Base-by-base conservation (phyloP, 2,888 invertebrate genomes). In the Charanyca ferruginea region DNA sequence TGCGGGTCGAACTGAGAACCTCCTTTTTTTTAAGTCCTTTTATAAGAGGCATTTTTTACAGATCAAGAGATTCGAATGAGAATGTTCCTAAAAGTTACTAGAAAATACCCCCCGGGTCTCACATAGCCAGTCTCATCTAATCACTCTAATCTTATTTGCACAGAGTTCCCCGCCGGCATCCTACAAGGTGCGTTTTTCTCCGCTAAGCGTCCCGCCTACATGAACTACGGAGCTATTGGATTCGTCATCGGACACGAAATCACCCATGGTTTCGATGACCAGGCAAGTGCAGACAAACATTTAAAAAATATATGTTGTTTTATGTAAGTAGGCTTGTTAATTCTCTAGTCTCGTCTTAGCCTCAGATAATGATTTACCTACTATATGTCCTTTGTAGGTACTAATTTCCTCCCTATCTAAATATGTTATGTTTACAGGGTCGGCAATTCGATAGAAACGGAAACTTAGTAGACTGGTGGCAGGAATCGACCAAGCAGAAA, bases 391-490 rank as follows among this genome's bases (percentile, higher is more conserved):
- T 38, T 38, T 38, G 38, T 38, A 16, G 32, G 32, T 38, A 38
- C 16, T 16, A 38, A 38, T 16, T 38, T 16, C 3, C 3, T 16
- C 38, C 13, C 38, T 5, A 38, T 16, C 5, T 16, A 9, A 42
- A 68, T 8, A 6, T 32, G 42, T 61, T 35, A 18, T 66, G 18
- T 62, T 77, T 72, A 18, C 90, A 97, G 96, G 98, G 99, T 58
- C 97, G 99, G 54, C 98, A 98, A 94, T 99, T 98, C 87, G 98
- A 99, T 91, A 97, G 98, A 77, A 96, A 98, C 73, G 99, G 99
- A 16, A 99, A 99, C 91, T 94, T 99, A 74, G 97, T 98, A 0
- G 98, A 99, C 86, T 99, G 99, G 99, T 99, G 99, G 99, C 97
- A 97, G 77, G 96, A 97, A 55, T 95, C 96, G 74, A 99, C 99